These are phyloP conservation scores for Hippoglossus hippoglossus DNA, from an alignment of 2,797 vertebrate genomes.

Conservation along the genomic window DNA sequence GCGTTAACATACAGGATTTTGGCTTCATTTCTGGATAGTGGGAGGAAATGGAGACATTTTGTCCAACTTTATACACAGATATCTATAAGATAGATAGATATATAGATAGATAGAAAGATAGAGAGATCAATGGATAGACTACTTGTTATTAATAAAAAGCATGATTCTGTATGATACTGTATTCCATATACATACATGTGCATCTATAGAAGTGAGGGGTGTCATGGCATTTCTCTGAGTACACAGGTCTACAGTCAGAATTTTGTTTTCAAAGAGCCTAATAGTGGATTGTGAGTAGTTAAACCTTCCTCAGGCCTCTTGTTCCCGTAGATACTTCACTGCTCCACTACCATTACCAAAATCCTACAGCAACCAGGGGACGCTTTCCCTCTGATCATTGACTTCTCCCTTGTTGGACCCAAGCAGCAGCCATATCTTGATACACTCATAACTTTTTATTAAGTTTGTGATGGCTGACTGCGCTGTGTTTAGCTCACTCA, in stretches of 20 bases:
- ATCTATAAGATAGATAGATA: no score
- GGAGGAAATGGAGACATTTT: no score
- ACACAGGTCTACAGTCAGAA: conserved; percentile 36
- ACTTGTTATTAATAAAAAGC: no score
- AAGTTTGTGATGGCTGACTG: conserved; percentile 60
- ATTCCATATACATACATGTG: not conserved
- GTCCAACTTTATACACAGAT: no score
- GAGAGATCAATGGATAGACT: no score
- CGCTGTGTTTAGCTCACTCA: conserved; percentile 50
- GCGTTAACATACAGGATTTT: no score
- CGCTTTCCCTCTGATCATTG: conserved; percentile 60
- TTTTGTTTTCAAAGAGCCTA: conserved; percentile 44
- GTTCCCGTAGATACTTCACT: conserved; percentile 56
- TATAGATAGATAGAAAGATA: no score
- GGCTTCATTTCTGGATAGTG: no score
- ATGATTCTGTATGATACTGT: not conserved
- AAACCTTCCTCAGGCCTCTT: conserved; percentile 50
- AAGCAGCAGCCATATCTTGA: conserved; percentile 50
- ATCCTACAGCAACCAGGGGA: conserved; percentile 52
- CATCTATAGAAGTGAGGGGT: not conserved
- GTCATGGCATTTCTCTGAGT: no score
- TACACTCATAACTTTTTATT: conserved; percentile 70
- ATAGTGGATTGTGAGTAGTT: conserved; percentile 47
- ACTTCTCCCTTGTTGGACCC: conserved; percentile 60
- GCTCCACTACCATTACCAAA: conserved; percentile 61